Percentiles rank a stretch among this genome's conserved stretches.
Conservation (phyloP, 2,797 vertebrate genomes). For the Falco concolor region DNA sequence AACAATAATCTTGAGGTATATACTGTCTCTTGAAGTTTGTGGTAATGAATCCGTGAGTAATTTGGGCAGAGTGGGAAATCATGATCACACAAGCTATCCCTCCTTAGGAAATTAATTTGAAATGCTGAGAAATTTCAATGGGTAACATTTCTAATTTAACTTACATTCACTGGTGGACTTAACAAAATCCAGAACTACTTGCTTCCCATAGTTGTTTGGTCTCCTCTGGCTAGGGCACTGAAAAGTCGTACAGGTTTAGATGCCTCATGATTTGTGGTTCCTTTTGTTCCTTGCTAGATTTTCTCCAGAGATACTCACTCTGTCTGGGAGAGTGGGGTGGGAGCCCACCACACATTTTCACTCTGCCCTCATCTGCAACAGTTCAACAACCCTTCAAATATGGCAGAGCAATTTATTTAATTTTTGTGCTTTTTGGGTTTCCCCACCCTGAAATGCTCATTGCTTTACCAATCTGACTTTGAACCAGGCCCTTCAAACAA, state of each 20-base stretch:
- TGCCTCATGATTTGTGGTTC: background rate
- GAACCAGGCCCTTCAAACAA: background rate
- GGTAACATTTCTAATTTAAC: background rate
- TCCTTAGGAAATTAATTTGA: background rate
- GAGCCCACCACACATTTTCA: background rate
- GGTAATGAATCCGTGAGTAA: background rate
- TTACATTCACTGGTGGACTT: background rate
- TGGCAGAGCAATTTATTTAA: background rate
- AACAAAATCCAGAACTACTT: background rate
- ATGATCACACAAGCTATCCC: background rate
- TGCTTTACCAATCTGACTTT: background rate
- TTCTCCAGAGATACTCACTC: background rate
- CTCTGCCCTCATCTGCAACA: background rate
- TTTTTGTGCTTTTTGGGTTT: background rate
- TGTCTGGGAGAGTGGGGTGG: too few species aligned
- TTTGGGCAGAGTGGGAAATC: background rate
- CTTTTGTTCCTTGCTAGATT: background rate
- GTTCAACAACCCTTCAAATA: background rate
- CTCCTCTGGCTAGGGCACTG: background rate
- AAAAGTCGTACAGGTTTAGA: background rate
- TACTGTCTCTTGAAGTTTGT: background rate
- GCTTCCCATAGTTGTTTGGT: background rate
- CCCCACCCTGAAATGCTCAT: background rate
- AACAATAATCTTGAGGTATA: background rate
- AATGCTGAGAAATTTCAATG: background rate